Evolutionary conservation across 2,888 invertebrate genomes (phyloP), one percentile per base, ranked within the genome.

Genomic region (Polymixis flavicincta): DNA sequence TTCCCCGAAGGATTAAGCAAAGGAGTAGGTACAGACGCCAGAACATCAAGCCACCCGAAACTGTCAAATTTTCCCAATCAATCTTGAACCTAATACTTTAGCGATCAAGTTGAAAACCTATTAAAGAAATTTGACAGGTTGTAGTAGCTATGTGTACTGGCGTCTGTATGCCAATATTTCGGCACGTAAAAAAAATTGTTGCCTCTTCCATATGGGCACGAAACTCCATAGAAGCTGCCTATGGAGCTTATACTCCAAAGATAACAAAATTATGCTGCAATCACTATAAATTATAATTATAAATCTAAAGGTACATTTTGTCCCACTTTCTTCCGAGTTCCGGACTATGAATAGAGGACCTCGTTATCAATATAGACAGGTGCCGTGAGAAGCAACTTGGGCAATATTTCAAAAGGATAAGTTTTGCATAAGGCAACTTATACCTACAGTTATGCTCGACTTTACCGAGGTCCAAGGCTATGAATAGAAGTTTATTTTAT

Each of bases 271-370:
- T 11, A 55, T 63, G 6, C 25, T n/a, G 2, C 22, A 37, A n/a
- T 48, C 22, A 17, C 37, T 22, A 42, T 22, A 54, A n/a, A 57
- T 0, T 22, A 17, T 28, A 61, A 61, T 19, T 25, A 13, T 7
- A 50, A 3, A 64, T n/a, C 1, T 19, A 55, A 5, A 37, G 37
- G 37, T n/a, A 57, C 19, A 64, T 45, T 42, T 54, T 63, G 65
- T 66, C 19, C 57, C 13, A 64, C 25, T 54, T 70, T 70, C 13
- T 52, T 45, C 42, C 65, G 59, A 59, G 52, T 63, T 77, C 71
- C 32, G 2, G 83, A 77, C 71, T 83, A 82, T 82, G 78, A 83
- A 83, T 82, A 76, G 37, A 22, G 13, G 28, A 75, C 76, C n/a
- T 68, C 63, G 28, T 52, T 76, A 57, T 71, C 50, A 28, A 64